Conservation (phyloP, 2,888 invertebrate species). For the Drosophila sordidula region DNA sequence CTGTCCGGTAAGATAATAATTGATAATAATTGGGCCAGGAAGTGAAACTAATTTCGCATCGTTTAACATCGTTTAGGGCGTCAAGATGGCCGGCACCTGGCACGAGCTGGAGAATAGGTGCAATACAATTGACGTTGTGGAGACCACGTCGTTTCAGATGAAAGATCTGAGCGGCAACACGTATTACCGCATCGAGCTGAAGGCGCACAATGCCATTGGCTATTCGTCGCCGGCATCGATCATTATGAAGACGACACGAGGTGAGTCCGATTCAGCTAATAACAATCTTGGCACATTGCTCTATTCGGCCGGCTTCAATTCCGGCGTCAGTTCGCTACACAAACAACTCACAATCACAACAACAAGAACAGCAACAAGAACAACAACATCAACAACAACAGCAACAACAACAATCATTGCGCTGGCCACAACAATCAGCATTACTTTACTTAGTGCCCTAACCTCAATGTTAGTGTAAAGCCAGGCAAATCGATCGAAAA, state of each 20-base stretch:
- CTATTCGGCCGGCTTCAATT: slow-evolving; percentile 85
- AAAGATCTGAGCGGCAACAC: slow-evolving; percentile 90
- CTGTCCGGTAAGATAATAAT: slow-evolving; percentile 90
- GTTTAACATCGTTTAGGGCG: slow-evolving; percentile 86
- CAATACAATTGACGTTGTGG: slow-evolving; percentile 87
- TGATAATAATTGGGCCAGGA: not conserved
- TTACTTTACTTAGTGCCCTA: slow-evolving; percentile 83
- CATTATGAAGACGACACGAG: slow-evolving; percentile 93
- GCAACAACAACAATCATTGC: slow-evolving; percentile 80
- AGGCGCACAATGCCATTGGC: slow-evolving; percentile 94
- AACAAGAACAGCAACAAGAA: slow-evolving; percentile 74
- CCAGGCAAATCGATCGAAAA: slow-evolving; percentile 20
- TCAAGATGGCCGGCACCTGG: slow-evolving; percentile 90
- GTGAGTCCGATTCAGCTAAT: slow-evolving; percentile 89
- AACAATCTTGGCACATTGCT: slow-evolving; percentile 85
- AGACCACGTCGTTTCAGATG: slow-evolving; percentile 89
- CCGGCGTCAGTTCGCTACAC: slow-evolving; percentile 83
- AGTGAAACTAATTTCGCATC: not conserved
- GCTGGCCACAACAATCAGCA: slow-evolving; percentile 83
- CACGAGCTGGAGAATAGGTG: slow-evolving; percentile 87
- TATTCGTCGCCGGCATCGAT: slow-evolving; percentile 91
- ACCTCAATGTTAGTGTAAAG: slow-evolving; percentile 83
- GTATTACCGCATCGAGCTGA: slow-evolving; percentile 92
- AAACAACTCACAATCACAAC: slow-evolving; percentile 79
- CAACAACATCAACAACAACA: slow-evolving; percentile 71